Percentiles rank a stretch among this genome's conserved stretches.
Conservation (phyloP, 2,797 vertebrate species). For the Lacerta agilis region DNA sequence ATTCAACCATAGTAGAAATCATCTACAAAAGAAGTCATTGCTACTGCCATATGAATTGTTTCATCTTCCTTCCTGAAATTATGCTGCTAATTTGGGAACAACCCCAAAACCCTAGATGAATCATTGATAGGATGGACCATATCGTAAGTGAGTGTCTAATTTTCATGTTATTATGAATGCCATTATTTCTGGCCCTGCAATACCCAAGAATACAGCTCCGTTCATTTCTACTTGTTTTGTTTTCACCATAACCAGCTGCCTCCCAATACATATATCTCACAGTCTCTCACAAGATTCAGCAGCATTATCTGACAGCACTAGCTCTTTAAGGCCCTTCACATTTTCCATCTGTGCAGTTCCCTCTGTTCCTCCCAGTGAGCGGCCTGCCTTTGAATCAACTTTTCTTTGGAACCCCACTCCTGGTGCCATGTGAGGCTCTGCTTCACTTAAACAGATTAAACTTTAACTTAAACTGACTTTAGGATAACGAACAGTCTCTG, state of each 20-base stretch:
- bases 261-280: not conserved
- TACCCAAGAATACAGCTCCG: not conserved
- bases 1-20: too few relatives aligned
- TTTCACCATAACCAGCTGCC: not conserved
- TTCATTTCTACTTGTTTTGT: not conserved
- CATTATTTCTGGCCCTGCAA: not conserved
- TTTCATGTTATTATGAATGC: not conserved
- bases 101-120: not conserved
- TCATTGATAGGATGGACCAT: not conserved
- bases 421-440: not conserved
- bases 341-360: not conserved
- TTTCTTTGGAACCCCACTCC: not conserved
- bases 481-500: not conserved
- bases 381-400: conserved; percentile 14
- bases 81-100: not conserved
- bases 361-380: conserved; percentile 4
- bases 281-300: not conserved
- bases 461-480: conserved; percentile 11
- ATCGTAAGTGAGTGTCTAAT: not conserved
- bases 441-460: conserved; percentile 9
- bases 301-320: not conserved
- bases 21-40: too few relatives aligned
- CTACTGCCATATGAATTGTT: too few relatives aligned
- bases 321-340: not conserved
- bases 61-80: not conserved